A percentile compares a stretch with the other conserved stretches of the same genome.
phyloP scores from a whole-genome alignment of 2,113 vertebrate species.

The Gallinago media region DNA sequence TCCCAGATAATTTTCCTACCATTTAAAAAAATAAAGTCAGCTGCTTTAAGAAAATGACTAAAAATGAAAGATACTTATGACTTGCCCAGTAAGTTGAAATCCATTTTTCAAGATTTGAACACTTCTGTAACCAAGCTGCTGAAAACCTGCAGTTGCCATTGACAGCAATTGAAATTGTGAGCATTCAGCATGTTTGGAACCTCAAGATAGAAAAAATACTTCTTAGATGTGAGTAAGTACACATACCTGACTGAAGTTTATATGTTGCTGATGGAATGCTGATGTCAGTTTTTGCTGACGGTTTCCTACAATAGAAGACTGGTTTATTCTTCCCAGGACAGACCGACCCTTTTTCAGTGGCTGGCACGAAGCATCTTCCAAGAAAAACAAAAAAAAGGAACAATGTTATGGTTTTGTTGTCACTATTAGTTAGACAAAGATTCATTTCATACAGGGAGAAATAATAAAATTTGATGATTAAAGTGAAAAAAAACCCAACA shows the following conservation, averaged over 20 bases:
- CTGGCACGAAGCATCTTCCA: conserved; percentile 83
- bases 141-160: conserved; percentile 4
- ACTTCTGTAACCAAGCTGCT: neutral
- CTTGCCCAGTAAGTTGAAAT: neutral
- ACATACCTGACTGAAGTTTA: conserved; percentile 91
- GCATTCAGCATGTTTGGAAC: neutral
- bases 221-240: neutral
- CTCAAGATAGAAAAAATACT: neutral
- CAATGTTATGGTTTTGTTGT: neutral
- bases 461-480: neutral
- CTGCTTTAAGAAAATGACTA: neutral
- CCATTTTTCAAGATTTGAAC: neutral
- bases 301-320: conserved; percentile 81
- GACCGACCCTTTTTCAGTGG: conserved; percentile 84
- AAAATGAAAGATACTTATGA: neutral
- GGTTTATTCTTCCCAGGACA: conserved; percentile 83
- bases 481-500: neutral
- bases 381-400: neutral
- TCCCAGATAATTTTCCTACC: neutral
- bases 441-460: neutral
- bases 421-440: neutral
- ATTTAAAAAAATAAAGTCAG: neutral
- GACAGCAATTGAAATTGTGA: neutral
- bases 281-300: conserved; percentile 89
- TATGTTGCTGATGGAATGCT: conserved; percentile 91